phyloP scores from a whole-genome alignment of 2,888 invertebrate genomes.

The Hirtodrosophila cameraria region DNA sequence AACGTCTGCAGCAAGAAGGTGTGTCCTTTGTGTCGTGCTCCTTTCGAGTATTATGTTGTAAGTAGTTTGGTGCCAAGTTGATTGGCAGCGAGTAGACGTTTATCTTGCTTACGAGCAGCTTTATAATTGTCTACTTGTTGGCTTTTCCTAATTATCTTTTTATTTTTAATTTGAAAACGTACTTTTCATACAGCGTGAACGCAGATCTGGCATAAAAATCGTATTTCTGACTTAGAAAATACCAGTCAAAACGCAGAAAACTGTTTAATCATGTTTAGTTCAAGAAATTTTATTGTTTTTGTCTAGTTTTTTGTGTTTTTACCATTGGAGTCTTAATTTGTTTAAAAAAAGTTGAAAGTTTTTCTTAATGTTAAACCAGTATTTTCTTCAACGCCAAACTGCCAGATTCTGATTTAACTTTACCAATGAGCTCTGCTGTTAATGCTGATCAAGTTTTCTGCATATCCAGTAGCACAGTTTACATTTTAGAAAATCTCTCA shows the following conservation, averaged over 20 bases:
- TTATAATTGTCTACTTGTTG: not conserved
- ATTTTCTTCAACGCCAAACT: too few relatives aligned
- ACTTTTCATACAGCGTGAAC: conserved; percentile 30
- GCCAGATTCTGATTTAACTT: too few relatives aligned
- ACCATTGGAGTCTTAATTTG: not conserved
- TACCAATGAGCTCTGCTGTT: too few relatives aligned
- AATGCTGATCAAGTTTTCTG: too few relatives aligned
- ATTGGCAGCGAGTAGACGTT: not conserved
- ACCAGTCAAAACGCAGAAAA: not conserved
- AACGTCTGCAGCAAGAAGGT: conserved; percentile 27
- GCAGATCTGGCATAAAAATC: conserved; percentile 25
- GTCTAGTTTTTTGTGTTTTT: not conserved
- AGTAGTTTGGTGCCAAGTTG: conserved; percentile 21
- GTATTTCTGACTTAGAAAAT: conserved; percentile 47
- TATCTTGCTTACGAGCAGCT: not conserved
- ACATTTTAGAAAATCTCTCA: too few relatives aligned
- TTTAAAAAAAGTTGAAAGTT: conserved; percentile 27
- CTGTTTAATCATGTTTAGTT: not conserved
- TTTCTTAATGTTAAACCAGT: too few relatives aligned
- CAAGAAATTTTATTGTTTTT: conserved; percentile 11
- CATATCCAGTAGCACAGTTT: too few relatives aligned
- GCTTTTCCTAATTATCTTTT: not conserved
- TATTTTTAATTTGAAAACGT: not conserved
- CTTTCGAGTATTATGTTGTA: conserved; percentile 59
- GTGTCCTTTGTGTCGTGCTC: conserved; percentile 58